Percentiles rank a stretch among this genome's conserved stretches.
Evolutionary conservation across 2,113 vertebrate genomes (phyloP).

Genomic region (Upupa epops): DNA sequence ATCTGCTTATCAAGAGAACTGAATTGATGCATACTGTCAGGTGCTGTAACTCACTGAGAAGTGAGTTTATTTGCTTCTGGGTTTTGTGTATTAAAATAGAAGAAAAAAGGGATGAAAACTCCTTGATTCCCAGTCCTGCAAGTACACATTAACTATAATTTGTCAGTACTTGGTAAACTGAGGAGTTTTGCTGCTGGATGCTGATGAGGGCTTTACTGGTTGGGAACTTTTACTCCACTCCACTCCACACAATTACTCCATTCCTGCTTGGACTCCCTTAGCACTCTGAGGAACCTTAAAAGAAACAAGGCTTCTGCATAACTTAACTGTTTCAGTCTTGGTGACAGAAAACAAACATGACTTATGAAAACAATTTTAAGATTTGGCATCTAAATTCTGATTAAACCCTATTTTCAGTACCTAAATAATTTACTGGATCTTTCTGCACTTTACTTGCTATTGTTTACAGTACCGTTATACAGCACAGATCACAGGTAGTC

Average conservation of each 20-base stretch:
- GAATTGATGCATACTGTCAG: background rate
- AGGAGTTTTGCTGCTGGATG: background rate
- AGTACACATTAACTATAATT: background rate
- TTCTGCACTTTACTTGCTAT: background rate
- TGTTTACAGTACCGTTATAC: background rate
- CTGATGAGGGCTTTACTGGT: background rate
- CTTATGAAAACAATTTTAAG: background rate
- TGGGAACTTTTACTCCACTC: background rate
- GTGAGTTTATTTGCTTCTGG: background rate
- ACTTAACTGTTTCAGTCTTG: background rate
- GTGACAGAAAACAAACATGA: background rate
- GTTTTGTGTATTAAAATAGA: background rate
- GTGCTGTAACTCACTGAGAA: background rate
- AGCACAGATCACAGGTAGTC: rapidly evolving
- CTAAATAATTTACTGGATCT: background rate
- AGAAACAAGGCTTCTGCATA: background rate
- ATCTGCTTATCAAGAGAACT: background rate
- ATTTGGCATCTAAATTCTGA: background rate
- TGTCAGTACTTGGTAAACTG: background rate
- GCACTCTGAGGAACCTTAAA: background rate
- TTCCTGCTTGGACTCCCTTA: background rate
- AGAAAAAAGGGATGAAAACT: background rate
- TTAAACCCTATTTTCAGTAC: background rate
- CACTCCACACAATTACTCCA: background rate
- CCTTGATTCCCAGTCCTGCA: background rate